Evolutionary conservation across 2,888 invertebrate species (phyloP).

Genomic region (Trimorus sp.): DNA sequence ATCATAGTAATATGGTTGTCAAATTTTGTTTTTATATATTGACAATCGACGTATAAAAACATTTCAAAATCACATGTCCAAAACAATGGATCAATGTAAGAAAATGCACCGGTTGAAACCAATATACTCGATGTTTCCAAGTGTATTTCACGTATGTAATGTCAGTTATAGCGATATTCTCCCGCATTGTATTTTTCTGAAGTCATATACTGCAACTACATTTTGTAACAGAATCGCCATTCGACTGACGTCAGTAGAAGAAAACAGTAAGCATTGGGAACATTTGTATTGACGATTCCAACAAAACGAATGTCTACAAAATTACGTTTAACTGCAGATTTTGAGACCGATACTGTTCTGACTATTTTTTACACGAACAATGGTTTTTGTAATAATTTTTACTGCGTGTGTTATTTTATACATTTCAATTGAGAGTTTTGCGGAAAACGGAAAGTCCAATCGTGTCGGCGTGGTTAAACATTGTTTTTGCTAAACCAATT

Average conservation of each 20-base stretch:
- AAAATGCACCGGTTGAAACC: background rate
- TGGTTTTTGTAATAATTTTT: constrained; percentile 42
- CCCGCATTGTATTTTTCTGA: constrained; percentile 15
- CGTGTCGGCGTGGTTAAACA: background rate
- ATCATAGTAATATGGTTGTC: constrained; percentile 6
- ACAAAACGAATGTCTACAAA: background rate
- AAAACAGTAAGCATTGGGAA: background rate
- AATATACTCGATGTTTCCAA: constrained; percentile 17
- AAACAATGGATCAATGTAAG: background rate
- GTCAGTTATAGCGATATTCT: constrained; percentile 12
- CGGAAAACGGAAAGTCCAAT: background rate
- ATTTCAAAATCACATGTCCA: background rate
- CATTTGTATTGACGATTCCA: constrained; percentile 5
- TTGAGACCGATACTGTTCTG: constrained; percentile 15
- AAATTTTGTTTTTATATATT: constrained; percentile 5
- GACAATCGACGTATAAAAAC: background rate
- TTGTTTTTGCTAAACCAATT: background rate
- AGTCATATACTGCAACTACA: constrained; percentile 8
- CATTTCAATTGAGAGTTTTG: constrained; percentile 20
- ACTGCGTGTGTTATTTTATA: constrained; percentile 32
- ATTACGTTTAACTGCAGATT: constrained; percentile 19
- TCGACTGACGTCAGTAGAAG: constrained; percentile 4
- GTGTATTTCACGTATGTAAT: constrained; percentile 7
- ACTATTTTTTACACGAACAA: constrained; percentile 15
- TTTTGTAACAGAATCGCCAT: constrained; percentile 8